These are phyloP conservation scores for Automeris io DNA, from an alignment of 2,888 invertebrate genomes.

Conservation along the genomic window DNA sequence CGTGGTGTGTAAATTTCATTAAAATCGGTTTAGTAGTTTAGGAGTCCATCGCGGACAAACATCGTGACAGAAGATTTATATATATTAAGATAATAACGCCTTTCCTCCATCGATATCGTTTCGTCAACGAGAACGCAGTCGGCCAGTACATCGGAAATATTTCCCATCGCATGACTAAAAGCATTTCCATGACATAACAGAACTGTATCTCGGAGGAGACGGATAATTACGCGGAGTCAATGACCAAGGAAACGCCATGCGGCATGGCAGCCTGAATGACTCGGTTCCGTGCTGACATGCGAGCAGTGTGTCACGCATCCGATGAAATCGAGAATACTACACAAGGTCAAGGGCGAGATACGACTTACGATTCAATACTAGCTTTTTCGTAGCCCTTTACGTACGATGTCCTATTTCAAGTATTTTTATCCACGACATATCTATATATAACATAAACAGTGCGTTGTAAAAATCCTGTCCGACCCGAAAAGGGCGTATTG, in stretches of 20 bases:
- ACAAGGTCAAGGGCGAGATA: slow-evolving; percentile 8
- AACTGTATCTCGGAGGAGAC: slow-evolving; percentile 16
- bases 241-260: slow-evolving; percentile 22
- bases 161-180: slow-evolving; percentile 8
- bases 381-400: no score
- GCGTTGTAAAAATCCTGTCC: no score
- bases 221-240: slow-evolving; percentile 31
- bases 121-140: background rate
- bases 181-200: slow-evolving; percentile 13
- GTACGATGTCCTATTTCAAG: no score
- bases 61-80: no score
- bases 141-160: background rate
- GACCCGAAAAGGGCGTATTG: no score
- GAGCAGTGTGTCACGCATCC: slow-evolving; percentile 45
- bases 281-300: slow-evolving; percentile 36
- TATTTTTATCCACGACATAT: no score
- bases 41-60: no score
- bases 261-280: slow-evolving; percentile 9
- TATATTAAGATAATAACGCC: no score
- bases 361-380: no score
- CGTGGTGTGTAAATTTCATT: no score
- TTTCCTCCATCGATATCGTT: background rate
- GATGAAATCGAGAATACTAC: slow-evolving; percentile 31
- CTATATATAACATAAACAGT: no score
- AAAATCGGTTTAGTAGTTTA: no score